Conservation (phyloP, 2,113 vertebrate genomes). For the Carassius carassius region DNA sequence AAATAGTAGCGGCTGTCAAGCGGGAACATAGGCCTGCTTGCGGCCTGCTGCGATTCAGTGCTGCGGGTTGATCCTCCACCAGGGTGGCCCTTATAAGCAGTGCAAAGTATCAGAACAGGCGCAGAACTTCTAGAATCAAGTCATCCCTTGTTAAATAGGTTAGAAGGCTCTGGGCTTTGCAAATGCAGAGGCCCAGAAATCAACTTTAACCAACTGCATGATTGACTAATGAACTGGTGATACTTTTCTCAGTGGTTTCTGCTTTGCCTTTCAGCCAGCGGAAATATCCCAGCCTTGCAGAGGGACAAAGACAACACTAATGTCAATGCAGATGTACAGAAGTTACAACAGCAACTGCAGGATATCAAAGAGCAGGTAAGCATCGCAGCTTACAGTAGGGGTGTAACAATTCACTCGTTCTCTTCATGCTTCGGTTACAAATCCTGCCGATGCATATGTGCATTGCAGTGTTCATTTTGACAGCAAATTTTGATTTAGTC, state of each 20-base stretch:
- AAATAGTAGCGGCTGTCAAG: background rate
- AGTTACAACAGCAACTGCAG: constrained; percentile 96
- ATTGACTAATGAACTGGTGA: background rate
- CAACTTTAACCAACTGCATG: background rate
- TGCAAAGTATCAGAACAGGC: background rate
- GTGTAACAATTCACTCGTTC: background rate
- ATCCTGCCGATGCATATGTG: background rate
- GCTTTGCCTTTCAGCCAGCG: constrained; percentile 81
- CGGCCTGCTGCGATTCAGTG: constrained; percentile 10
- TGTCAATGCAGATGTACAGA: constrained; percentile 97
- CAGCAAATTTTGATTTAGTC: no score
- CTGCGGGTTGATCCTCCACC: background rate
- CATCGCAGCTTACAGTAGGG: background rate
- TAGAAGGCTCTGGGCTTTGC: background rate
- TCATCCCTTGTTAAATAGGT: background rate
- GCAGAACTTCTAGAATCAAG: background rate
- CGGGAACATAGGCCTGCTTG: constrained; percentile 4
- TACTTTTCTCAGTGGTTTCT: background rate
- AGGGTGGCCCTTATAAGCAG: background rate
- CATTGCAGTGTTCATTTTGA: no score
- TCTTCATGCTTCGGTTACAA: background rate
- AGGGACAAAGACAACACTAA: constrained; percentile 99
- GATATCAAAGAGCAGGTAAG: constrained; percentile 98
- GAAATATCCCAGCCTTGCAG: constrained; percentile 93
- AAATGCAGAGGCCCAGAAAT: constrained; percentile 19